Percentiles rank a stretch among this genome's conserved stretches.
Evolutionary conservation across 2,113 vertebrate genomes (phyloP).

Genomic region (Gymnocephalus cernua): DNA sequence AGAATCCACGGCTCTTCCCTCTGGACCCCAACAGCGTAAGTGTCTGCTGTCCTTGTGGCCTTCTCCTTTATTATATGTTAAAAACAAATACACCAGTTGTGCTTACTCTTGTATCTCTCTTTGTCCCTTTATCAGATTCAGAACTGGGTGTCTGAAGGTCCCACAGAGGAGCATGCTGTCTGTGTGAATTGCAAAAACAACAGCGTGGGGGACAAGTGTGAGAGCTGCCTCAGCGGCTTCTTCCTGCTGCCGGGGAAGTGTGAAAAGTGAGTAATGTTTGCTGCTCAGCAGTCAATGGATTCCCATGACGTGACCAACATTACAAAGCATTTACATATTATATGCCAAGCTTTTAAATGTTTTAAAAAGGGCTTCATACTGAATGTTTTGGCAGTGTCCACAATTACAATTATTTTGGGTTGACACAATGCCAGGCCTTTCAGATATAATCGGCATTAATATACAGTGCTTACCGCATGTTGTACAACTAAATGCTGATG

Average conservation of each 20-base stretch:
- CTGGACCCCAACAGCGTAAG: constrained; percentile 86
- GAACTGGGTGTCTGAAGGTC: constrained; percentile 89
- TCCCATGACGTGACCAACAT: neutral
- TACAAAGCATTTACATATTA: neutral
- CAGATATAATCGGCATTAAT: neutral
- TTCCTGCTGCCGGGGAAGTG: constrained; percentile 92
- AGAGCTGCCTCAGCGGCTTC: constrained; percentile 91
- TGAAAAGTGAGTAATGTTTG: constrained; percentile 86
- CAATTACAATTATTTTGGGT: neutral
- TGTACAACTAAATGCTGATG: neutral
- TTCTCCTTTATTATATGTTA: neutral
- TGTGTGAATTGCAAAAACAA: constrained; percentile 94
- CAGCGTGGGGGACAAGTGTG: constrained; percentile 92
- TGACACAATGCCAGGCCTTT: neutral
- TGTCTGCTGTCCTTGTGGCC: neutral
- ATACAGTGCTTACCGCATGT: neutral
- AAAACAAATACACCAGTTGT: neutral
- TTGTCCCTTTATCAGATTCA: constrained; percentile 82
- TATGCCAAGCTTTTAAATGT: neutral
- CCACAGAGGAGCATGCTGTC: constrained; percentile 88
- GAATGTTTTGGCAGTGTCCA: neutral
- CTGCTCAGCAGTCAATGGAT: neutral
- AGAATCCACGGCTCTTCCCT: constrained; percentile 83
- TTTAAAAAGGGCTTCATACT: neutral
- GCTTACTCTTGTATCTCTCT: neutral